These are phyloP conservation scores for Coenonympha arcania DNA, from an alignment of 2,888 invertebrate genomes.

Conservation along the genomic window DNA sequence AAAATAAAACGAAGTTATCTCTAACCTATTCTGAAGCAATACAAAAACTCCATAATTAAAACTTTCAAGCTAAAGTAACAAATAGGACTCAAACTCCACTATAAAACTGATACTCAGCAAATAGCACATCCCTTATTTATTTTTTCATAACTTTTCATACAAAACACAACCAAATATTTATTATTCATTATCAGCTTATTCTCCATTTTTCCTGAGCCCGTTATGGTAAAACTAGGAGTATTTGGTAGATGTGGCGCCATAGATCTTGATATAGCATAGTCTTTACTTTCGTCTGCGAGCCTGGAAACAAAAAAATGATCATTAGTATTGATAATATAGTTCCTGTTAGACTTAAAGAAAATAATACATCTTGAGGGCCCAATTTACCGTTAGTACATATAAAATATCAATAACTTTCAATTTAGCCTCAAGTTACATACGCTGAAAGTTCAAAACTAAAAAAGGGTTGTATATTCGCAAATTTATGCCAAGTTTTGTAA, in stretches of 20 bases:
- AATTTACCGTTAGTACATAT: too few species aligned
- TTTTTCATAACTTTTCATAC: not conserved
- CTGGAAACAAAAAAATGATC: slow-evolving; percentile 37
- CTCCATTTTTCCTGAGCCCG: slow-evolving; percentile 2
- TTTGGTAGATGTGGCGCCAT: slow-evolving; percentile 10
- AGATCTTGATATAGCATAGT: slow-evolving; percentile 10
- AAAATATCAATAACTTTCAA: too few species aligned
- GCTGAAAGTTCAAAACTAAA: too few species aligned
- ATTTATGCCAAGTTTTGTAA: too few species aligned
- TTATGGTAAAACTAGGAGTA: slow-evolving; percentile 17
- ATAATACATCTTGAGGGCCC: too few species aligned
- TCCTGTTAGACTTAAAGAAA: not conserved
- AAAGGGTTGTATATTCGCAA: too few species aligned
- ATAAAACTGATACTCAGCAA: not conserved
- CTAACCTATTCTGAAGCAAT: not conserved
- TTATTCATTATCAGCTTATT: slow-evolving; percentile 6
- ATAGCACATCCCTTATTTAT: not conserved
- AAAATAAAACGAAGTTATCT: slow-evolving; percentile 9
- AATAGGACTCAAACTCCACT: not conserved
- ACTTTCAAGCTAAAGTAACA: not conserved
- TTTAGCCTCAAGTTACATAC: too few species aligned
- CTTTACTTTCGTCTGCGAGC: slow-evolving; percentile 57
- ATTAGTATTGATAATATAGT: not conserved
- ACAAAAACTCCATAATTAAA: not conserved
- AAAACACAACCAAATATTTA: not conserved